A percentile compares a stretch with the other conserved stretches of the same genome.
These are phyloP conservation scores for Dissostichus mawsoni DNA, from an alignment of 2,113 vertebrate species.

Conservation along the genomic window DNA sequence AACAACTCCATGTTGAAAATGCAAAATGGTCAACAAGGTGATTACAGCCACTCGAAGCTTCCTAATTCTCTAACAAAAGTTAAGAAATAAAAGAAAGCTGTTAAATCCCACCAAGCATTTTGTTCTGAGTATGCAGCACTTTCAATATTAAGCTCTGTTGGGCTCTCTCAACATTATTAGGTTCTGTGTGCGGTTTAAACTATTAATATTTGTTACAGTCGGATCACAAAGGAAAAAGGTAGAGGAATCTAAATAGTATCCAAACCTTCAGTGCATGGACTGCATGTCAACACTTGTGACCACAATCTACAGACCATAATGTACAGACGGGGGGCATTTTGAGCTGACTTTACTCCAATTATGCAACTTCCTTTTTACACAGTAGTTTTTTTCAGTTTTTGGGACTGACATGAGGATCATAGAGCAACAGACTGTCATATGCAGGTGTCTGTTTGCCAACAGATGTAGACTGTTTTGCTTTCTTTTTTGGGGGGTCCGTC, in stretches of 20 bases:
- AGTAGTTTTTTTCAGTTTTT: background rate
- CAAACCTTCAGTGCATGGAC: no score
- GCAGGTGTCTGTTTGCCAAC: conserved; percentile 51
- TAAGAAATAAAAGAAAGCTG: background rate
- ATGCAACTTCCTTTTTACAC: conserved; percentile 10
- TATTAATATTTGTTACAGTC: no score
- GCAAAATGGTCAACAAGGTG: conserved; percentile 18
- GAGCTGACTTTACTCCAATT: conserved; percentile 7
- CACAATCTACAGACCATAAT: background rate
- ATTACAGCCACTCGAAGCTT: conserved; percentile 34
- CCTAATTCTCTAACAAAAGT: conserved; percentile 6
- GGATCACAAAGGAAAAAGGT: no score
- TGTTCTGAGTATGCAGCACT: conserved; percentile 11
- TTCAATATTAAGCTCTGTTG: conserved; percentile 1
- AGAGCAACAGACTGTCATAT: conserved; percentile 19
- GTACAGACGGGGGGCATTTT: background rate
- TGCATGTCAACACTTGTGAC: conserved; percentile 23
- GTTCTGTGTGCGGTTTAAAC: background rate
- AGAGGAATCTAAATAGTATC: no score
- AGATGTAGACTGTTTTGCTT: conserved; percentile 29
- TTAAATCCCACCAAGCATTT: background rate
- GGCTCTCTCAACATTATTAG: background rate
- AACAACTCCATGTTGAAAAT: conserved; percentile 10
- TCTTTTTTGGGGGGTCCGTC: conserved; percentile 76
- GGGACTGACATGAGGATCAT: conserved; percentile 19